A percentile compares a stretch with the other conserved stretches of the same genome.
phyloP scores from a whole-genome alignment of 2,888 invertebrate genomes.

The Drosophila hamatofila region DNA sequence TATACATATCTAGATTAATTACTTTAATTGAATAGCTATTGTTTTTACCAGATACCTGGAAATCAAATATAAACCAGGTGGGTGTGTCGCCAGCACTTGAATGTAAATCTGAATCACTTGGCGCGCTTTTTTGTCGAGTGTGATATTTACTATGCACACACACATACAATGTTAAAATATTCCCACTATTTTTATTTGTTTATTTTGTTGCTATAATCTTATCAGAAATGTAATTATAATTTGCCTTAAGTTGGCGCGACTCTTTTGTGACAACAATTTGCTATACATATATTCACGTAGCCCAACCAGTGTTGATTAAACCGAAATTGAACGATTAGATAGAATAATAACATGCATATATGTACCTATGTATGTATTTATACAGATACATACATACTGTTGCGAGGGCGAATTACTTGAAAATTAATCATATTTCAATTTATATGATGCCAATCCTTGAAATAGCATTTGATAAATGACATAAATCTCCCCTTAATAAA shows the following conservation, averaged over 20 bases:
- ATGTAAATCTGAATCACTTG: not conserved
- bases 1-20: not conserved
- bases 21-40: not conserved
- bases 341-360: not conserved
- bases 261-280: slow-evolving; percentile 24
- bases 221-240: slow-evolving; percentile 62
- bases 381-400: not conserved
- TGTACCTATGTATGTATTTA: not conserved
- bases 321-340: slow-evolving; percentile 38
- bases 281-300: slow-evolving; percentile 5
- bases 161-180: not conserved
- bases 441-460: not conserved
- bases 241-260: slow-evolving; percentile 23
- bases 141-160: slow-evolving; percentile 7
- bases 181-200: not conserved
- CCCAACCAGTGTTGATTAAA: slow-evolving; percentile 55
- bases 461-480: not conserved
- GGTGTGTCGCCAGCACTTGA: not conserved
- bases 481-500: not conserved
- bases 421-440: slow-evolving; percentile 10
- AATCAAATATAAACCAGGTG: not conserved
- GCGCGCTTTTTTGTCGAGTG: slow-evolving; percentile 10
- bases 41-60: not conserved
- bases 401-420: not conserved
- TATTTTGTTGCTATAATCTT: slow-evolving; percentile 42